Conservation (phyloP, 1,140 invertebrate genomes). For the Drosophila malerkotliana region DNA sequence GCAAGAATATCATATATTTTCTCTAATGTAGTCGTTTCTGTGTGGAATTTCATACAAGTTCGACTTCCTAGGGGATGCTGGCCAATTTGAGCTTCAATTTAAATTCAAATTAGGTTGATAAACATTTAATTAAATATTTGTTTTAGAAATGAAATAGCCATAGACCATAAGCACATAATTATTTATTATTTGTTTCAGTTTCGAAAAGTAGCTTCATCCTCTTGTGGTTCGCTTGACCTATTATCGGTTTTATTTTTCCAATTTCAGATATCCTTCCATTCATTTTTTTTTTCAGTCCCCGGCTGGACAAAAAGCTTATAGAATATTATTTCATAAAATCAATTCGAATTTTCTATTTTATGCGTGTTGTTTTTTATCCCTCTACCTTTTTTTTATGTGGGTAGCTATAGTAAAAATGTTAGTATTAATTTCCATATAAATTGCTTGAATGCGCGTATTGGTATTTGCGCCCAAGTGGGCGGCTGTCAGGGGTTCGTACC, state of each 20-base stretch:
- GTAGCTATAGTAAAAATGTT: constrained; percentile 63
- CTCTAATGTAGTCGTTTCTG: constrained; percentile 1
- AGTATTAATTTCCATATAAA: constrained; percentile 81
- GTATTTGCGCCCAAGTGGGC: constrained; percentile 46
- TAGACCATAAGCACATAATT: not conserved
- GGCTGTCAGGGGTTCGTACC: not conserved
- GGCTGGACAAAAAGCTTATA: constrained; percentile 22
- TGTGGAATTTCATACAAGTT: not conserved
- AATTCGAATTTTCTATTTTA: constrained; percentile 58
- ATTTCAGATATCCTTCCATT: constrained; percentile 19
- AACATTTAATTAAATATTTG: constrained; percentile 1
- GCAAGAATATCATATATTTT: constrained; percentile 6
- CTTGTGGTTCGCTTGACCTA: constrained; percentile 14
- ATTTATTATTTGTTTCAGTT: not conserved
- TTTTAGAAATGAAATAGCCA: not conserved
- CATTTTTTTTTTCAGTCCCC: constrained; percentile 27
- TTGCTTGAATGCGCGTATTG: constrained; percentile 50
- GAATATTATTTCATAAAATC: constrained; percentile 67
- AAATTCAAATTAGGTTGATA: not conserved
- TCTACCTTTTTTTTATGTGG: constrained; percentile 13
- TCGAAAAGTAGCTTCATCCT: not conserved
- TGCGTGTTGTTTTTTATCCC: constrained; percentile 13
- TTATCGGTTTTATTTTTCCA: constrained; percentile 14
- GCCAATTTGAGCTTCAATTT: constrained; percentile 5
- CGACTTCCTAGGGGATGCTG: not conserved